Percentiles rank a stretch among this genome's conserved stretches.
Evolutionary conservation across 2,113 vertebrate genomes (phyloP).

Genomic region (Gulo gulo): DNA sequence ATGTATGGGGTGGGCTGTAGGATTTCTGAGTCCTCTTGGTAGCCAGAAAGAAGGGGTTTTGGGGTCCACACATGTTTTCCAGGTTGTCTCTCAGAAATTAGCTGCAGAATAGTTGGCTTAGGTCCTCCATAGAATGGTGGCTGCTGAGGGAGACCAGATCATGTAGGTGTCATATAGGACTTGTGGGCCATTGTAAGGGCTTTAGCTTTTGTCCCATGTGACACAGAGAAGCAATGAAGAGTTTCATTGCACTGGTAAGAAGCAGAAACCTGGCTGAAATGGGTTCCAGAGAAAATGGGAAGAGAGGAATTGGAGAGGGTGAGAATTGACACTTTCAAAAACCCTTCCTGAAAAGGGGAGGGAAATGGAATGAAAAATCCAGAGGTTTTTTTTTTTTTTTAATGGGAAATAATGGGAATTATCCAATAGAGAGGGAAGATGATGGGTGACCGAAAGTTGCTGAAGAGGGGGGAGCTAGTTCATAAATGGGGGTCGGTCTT

Average conservation of each 20-base stretch:
- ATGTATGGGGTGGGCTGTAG: neutral
- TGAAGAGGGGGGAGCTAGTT: neutral
- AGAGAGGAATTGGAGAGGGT: neutral
- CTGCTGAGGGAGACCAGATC: neutral
- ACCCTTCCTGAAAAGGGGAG: neutral
- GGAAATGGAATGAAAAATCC: too few species aligned
- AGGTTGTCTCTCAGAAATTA: neutral
- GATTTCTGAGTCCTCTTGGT: neutral
- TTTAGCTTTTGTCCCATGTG: neutral
- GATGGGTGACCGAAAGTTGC: neutral
- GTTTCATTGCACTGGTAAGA: neutral
- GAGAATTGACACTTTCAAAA: neutral
- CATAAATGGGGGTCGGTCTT: accelerated
- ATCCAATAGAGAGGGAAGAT: accelerated
- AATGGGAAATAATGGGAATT: neutral
- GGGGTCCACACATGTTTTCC: neutral
- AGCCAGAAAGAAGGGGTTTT: neutral
- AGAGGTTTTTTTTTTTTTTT: neutral
- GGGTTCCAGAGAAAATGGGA: neutral
- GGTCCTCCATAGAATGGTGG: neutral
- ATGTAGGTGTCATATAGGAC: accelerated
- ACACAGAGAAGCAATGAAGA: accelerated
- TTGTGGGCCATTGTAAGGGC: too few species aligned
- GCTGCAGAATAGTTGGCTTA: neutral
- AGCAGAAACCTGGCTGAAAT: neutral